Conservation (phyloP, 2,113 vertebrate genomes). For the Lepus europaeus region DNA sequence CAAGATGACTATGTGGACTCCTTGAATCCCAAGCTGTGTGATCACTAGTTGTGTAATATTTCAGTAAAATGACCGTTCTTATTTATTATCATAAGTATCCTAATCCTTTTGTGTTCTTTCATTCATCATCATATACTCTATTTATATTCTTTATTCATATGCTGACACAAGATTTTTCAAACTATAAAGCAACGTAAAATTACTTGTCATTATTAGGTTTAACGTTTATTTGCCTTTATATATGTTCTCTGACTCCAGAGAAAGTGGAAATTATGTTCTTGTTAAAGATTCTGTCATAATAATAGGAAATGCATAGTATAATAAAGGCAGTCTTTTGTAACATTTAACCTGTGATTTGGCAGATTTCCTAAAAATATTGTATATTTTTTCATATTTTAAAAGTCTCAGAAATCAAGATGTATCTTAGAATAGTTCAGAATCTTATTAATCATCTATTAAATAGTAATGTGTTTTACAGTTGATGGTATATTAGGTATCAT, state of each 20-base stretch:
- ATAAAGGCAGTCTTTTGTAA: background rate
- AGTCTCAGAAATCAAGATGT: background rate
- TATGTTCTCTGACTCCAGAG: background rate
- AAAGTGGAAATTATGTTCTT: background rate
- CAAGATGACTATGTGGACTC: background rate
- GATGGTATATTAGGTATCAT: background rate
- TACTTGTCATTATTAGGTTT: background rate
- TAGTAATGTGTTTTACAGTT: background rate
- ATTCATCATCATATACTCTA: background rate
- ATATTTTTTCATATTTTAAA: slow-evolving; percentile 5
- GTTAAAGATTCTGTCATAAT: background rate
- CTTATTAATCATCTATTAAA: background rate
- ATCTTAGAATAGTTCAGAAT: background rate
- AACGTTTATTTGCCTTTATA: background rate
- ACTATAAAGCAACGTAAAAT: background rate
- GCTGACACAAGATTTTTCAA: background rate
- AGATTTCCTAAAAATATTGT: slow-evolving; percentile 21
- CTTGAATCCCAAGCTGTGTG: background rate
- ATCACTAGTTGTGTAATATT: background rate
- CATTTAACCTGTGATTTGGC: slow-evolving; percentile 22
- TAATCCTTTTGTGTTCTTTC: background rate
- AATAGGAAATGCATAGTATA: background rate
- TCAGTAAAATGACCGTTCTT: background rate
- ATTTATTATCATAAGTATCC: background rate
- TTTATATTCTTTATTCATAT: background rate